Base-by-base conservation (phyloP, 37 sponge, comb jelly and placozoan genomes). In the Theonella swinhoei region DNA sequence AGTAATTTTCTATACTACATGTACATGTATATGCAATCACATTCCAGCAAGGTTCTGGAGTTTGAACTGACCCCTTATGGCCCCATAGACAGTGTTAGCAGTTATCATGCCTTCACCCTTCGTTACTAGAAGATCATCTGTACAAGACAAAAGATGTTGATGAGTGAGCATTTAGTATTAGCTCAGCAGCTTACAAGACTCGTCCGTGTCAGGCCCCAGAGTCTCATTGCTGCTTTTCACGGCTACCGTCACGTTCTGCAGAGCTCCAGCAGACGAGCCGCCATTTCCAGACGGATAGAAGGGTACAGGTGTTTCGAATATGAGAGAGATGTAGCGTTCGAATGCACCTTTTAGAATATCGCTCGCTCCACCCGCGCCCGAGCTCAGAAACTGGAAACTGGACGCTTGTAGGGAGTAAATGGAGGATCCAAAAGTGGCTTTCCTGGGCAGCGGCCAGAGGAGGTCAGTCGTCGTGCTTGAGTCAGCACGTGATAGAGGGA, bases 81-180 rank as follows among this genome's bases (percentile, higher is more conserved):
- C 92, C 23, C 92, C 95, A 69, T 91, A 95, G n/a, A 95, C 90
- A 62, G 86, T 86, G 2, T 41, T 22, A 20, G 95, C 95, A 32
- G 66, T 83, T 9, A 95, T 32, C 26, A 34, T 77, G n/a, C 88
- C 90, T 20, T 20, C n/a, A 23, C 79, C 70, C 22, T 39, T 65
- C 3, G 63, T 43, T 20, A 88, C 54, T 9, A 32, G 32, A 26
- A 90, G 70, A 14, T 68, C 54, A 80, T 90, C 86, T 85, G 72
- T 20, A 38, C 0, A 80, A 24, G n/a, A 36, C 1, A 68, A 54
- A 61, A 20, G 24, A 39, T 41, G 24, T 25, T 24, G 41, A 1
- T n/a, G n/a, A n/a, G n/a, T n/a, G n/a, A n/a, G n/a, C n/a, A n/a
- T n/a, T n/a, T n/a, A 3, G 39, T 54, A 72, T 24, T 30, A n/a